Evolutionary conservation across 1,140 invertebrate species (phyloP).

Genomic region (Oppia nitens): DNA sequence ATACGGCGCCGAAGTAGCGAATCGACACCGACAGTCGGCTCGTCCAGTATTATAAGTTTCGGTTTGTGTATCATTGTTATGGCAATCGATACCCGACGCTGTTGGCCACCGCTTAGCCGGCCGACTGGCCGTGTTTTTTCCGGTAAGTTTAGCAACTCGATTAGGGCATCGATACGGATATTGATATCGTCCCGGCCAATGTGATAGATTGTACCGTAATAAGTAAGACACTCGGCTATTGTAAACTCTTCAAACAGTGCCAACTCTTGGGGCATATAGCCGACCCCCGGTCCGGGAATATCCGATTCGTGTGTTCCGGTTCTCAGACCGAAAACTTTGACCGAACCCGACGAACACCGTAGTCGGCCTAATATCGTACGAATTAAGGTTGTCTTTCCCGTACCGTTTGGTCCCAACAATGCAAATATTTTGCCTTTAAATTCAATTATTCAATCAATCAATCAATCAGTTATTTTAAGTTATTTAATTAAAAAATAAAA

Average conservation of each 20-base stretch:
- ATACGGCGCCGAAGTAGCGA: constrained; percentile 38
- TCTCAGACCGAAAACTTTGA: neutral
- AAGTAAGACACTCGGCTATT: constrained; percentile 81
- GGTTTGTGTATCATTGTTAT: constrained; percentile 81
- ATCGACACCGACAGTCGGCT: no score
- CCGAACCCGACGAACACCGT: neutral
- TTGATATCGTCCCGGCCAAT: constrained; percentile 38
- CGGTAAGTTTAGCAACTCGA: constrained; percentile 73
- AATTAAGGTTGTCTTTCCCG: constrained; percentile 34
- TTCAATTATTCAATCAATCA: no score
- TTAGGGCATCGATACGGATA: constrained; percentile 61
- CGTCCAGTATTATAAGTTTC: constrained; percentile 73
- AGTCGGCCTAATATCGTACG: constrained; percentile 23
- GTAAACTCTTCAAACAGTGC: constrained; percentile 84
- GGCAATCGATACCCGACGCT: constrained; percentile 75
- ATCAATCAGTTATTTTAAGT: no score
- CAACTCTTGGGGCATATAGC: constrained; percentile 73
- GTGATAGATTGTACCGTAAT: constrained; percentile 84
- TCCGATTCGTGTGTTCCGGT: constrained; percentile 28
- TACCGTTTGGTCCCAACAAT: constrained; percentile 45
- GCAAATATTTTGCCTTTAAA: no score
- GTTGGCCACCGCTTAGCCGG: constrained; percentile 63
- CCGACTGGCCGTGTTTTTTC: constrained; percentile 23
- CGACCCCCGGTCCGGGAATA: constrained; percentile 64
- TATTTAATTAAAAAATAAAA: no score